A percentile compares a stretch with the other conserved stretches of the same genome.
These are phyloP conservation scores for Drosophila santomea DNA, from an alignment of 1,140 invertebrate genomes.

Conservation along the genomic window DNA sequence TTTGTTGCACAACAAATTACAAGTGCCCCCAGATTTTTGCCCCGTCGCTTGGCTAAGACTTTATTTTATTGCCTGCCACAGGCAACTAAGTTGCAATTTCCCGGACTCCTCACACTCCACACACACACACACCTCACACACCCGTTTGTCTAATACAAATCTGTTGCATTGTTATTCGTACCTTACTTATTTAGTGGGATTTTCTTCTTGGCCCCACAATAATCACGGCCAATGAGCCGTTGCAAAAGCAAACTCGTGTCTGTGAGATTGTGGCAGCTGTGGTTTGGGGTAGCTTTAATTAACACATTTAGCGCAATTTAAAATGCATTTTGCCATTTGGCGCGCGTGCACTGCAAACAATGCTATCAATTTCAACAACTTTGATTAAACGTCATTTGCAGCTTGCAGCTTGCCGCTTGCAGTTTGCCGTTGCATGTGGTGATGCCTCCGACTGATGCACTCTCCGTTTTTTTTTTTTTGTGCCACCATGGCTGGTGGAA, in stretches of 20 bases:
- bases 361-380: conserved; percentile 83
- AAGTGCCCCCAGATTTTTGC: conserved; percentile 52
- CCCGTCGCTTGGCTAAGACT: conserved; percentile 58
- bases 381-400: conserved; percentile 83
- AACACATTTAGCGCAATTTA: conserved; percentile 72
- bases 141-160: conserved; percentile 62
- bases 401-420: conserved; percentile 60
- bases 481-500: neutral
- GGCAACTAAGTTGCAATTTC: conserved; percentile 72
- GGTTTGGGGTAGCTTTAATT: conserved; percentile 57
- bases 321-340: conserved; percentile 73
- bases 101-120: neutral
- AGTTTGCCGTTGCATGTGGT: conserved; percentile 46
- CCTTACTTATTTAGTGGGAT: conserved; percentile 67
- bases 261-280: neutral
- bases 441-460: neutral
- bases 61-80: conserved; percentile 78
- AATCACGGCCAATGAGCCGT: conserved; percentile 58
- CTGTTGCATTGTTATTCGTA: conserved; percentile 52
- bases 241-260: conserved; percentile 50
- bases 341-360: conserved; percentile 61
- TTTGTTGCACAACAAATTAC: conserved; percentile 82
- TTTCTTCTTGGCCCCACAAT: conserved; percentile 37
- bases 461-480: too few species aligned
- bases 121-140: neutral